These are phyloP conservation scores for Natrix natrix DNA, from an alignment of 2,797 vertebrate genomes.

Conservation along the genomic window DNA sequence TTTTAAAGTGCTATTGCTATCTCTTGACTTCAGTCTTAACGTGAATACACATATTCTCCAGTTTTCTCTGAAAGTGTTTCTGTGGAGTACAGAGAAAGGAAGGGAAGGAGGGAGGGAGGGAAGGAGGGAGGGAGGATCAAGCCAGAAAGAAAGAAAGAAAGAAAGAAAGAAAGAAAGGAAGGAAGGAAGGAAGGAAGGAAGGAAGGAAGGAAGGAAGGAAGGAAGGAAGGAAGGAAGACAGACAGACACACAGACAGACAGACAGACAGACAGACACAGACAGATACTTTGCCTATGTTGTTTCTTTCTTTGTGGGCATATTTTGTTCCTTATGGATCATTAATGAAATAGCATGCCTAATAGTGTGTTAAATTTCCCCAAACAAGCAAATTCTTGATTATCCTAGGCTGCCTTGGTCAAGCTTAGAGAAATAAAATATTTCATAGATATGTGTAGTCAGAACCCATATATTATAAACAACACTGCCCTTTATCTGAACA, in stretches of 20 bases:
- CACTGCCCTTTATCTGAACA: neutral
- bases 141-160: neutral
- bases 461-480: neutral
- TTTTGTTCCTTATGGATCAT: neutral
- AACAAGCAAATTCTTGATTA: constrained; percentile 33
- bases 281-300: constrained; percentile 7
- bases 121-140: rapidly evolving
- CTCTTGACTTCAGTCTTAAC: constrained; percentile 38
- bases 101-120: neutral
- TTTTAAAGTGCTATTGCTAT: neutral
- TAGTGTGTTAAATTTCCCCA: constrained; percentile 45
- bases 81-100: neutral
- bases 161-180: constrained; percentile 5
- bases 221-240: no score
- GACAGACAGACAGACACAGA: no score
- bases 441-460: neutral
- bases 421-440: neutral
- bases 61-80: neutral
- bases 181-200: neutral
- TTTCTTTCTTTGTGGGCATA: neutral
- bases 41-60: neutral
- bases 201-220: no score
- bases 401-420: constrained; percentile 14
- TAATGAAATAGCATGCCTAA: constrained; percentile 14
- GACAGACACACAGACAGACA: no score